These are phyloP conservation scores for Hypocryptadius cinnamomeus DNA, from an alignment of 2,113 vertebrate genomes.

Conservation along the genomic window DNA sequence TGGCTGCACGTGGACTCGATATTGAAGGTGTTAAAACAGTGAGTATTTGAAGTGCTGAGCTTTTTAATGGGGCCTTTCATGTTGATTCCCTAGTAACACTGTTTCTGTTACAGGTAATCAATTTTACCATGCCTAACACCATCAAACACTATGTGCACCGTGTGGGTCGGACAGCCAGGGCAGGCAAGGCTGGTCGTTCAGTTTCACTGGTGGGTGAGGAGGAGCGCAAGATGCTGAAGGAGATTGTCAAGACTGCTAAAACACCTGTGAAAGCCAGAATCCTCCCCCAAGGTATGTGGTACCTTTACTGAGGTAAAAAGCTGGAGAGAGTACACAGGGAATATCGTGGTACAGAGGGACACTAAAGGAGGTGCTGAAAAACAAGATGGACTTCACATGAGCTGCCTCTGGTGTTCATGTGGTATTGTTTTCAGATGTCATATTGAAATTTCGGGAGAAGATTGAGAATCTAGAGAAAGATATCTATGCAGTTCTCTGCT, in stretches of 20 bases:
- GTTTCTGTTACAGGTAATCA: conserved; percentile 81
- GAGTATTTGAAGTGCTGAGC: conserved; percentile 3
- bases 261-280: conserved; percentile 87
- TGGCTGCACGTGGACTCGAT: conserved; percentile 93
- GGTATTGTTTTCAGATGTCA: conserved; percentile 75
- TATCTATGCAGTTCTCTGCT: conserved; percentile 82
- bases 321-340: not conserved
- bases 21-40: conserved; percentile 97
- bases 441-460: conserved; percentile 90
- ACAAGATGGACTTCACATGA: not conserved
- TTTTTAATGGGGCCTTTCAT: not conserved
- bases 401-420: not conserved
- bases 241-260: conserved; percentile 88
- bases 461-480: conserved; percentile 94
- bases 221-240: conserved; percentile 93
- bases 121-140: conserved; percentile 98
- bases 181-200: conserved; percentile 86
- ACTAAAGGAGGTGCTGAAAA: not conserved
- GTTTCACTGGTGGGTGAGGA: conserved; percentile 93
- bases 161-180: conserved; percentile 90
- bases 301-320: not conserved
- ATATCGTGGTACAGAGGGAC: fast-evolving
- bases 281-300: conserved; percentile 82
- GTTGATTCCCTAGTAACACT: not conserved
- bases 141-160: conserved; percentile 94